Evolutionary conservation across 2,888 invertebrate genomes (phyloP).

Genomic region (Neocrepidodera transversa): DNA sequence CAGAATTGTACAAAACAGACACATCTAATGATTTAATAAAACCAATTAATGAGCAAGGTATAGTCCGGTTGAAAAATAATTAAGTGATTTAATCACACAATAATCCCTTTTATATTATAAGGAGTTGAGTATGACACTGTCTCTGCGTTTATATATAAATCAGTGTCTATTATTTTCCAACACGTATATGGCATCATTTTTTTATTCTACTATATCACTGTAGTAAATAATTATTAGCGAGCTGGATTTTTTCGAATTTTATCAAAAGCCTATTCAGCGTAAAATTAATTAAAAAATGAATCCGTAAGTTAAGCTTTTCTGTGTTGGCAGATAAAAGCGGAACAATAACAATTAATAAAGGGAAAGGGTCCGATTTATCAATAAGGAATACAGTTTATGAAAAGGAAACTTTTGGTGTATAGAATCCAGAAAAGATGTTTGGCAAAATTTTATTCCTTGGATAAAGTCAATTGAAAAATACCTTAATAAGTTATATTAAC

Average conservation of each 20-base stretch:
- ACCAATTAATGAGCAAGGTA: too few relatives aligned
- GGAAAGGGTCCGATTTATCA: slow-evolving; percentile 30
- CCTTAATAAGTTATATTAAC: too few relatives aligned
- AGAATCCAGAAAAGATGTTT: neutral
- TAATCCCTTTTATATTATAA: too few relatives aligned
- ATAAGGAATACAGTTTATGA: slow-evolving; percentile 33
- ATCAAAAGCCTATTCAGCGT: slow-evolving; percentile 22
- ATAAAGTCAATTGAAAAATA: slow-evolving; percentile 1
- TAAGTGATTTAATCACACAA: too few relatives aligned
- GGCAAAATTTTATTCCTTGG: slow-evolving; percentile 3
- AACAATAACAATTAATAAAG: slow-evolving; percentile 29
- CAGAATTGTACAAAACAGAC: too few relatives aligned
- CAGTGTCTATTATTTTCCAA: too few relatives aligned
- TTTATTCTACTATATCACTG: too few relatives aligned
- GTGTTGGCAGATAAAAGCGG: slow-evolving; percentile 20
- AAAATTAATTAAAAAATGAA: slow-evolving; percentile 38
- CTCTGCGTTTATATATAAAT: too few relatives aligned
- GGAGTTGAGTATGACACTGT: too few relatives aligned
- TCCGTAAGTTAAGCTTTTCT: slow-evolving; percentile 32
- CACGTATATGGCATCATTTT: too few relatives aligned
- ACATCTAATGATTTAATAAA: too few relatives aligned
- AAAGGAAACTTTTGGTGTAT: slow-evolving; percentile 8
- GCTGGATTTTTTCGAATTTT: neutral
- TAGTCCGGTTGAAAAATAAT: too few relatives aligned
- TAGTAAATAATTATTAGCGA: neutral